phyloP scores from a whole-genome alignment of 2,888 invertebrate species.

The Megalurothrips usitatus region DNA sequence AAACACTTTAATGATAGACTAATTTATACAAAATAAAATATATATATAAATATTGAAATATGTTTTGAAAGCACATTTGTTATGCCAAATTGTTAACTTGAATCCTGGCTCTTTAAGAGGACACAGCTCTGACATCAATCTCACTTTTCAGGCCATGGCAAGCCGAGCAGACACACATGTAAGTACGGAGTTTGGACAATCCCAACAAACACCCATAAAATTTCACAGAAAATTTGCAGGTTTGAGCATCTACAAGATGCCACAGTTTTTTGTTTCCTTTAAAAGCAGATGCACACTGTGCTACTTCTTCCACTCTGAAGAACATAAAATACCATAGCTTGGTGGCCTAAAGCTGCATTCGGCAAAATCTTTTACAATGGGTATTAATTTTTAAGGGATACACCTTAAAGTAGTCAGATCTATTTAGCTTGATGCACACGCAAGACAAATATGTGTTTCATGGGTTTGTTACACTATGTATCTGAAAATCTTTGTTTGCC shows the following conservation, averaged over 20 bases:
- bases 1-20: conserved; percentile 25
- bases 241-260: not conserved
- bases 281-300: not conserved
- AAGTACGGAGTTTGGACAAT: conserved; percentile 8
- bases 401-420: conserved; percentile 14
- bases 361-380: conserved; percentile 4
- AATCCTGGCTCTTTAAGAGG: not conserved
- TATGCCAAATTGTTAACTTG: conserved; percentile 26
- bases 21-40: conserved; percentile 27
- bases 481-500: conserved; percentile 3
- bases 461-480: not conserved
- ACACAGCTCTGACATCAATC: conserved; percentile 6
- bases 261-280: not conserved
- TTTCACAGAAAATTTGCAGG: not conserved
- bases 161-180: not conserved
- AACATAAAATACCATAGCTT: not conserved
- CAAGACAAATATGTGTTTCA: not conserved
- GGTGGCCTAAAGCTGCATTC: not conserved
- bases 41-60: conserved; percentile 27
- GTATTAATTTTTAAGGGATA: not conserved
- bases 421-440: not conserved
- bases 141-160: not conserved
- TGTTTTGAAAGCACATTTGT: conserved; percentile 22
- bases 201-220: not conserved
- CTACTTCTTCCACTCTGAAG: too few relatives aligned